These are phyloP conservation scores for Atta colombica DNA, from an alignment of 1,140 invertebrate genomes.

Conservation along the genomic window DNA sequence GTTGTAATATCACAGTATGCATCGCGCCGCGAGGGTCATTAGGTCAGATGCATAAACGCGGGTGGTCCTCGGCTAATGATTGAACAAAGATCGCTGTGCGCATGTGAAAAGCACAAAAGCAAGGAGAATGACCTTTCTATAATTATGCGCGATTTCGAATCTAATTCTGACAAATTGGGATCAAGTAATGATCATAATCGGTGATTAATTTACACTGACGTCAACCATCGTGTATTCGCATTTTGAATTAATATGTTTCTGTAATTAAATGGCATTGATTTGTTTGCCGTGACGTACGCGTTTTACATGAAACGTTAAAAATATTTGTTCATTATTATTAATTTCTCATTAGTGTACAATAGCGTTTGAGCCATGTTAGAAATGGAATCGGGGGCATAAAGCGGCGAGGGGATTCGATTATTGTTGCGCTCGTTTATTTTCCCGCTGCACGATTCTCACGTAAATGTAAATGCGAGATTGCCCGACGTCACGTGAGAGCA, in stretches of 20 bases:
- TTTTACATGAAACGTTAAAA: constrained; percentile 3
- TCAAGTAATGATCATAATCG: background rate
- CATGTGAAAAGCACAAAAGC: background rate
- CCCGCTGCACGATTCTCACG: constrained; percentile 24
- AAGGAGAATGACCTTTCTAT: background rate
- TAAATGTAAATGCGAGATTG: constrained; percentile 50
- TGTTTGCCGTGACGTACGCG: background rate
- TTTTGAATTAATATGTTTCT: background rate
- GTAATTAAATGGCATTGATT: constrained; percentile 3
- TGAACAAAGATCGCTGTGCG: background rate
- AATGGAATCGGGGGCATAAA: constrained; percentile 1
- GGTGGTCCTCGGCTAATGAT: background rate
- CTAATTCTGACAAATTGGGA: background rate
- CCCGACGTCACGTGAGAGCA: constrained; percentile 31
- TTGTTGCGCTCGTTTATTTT: constrained; percentile 43
- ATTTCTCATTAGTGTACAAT: background rate
- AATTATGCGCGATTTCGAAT: background rate
- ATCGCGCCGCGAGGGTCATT: constrained; percentile 41
- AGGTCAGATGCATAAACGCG: constrained; percentile 55
- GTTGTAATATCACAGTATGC: constrained; percentile 12
- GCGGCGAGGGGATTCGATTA: constrained; percentile 20
- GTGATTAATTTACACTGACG: constrained; percentile 2
- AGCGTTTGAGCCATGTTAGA: background rate
- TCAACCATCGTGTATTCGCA: background rate
- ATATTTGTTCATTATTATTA: constrained; percentile 37